These are phyloP conservation scores for Cephus cinctus DNA, from an alignment of 1,140 invertebrate genomes.

Conservation along the genomic window DNA sequence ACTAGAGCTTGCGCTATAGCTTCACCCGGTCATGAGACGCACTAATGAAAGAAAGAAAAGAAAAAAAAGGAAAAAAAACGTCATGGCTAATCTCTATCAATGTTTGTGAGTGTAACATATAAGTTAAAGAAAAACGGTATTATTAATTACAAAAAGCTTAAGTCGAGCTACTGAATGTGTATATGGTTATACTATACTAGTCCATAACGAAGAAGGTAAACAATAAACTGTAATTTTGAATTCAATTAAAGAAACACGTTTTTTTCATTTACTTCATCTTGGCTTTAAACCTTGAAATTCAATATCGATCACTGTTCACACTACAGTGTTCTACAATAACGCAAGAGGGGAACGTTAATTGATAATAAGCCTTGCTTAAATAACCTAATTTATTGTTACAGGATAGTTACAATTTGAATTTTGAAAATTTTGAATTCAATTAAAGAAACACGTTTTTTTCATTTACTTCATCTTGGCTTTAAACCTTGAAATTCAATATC, in stretches of 20 bases:
- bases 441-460: slow-evolving; percentile 24
- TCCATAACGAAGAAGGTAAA: slow-evolving; percentile 55
- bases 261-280: slow-evolving; percentile 9
- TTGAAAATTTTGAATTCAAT: slow-evolving; percentile 57
- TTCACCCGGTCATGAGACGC: slow-evolving; percentile 50
- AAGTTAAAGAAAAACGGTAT: slow-evolving; percentile 34
- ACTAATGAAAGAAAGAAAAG: slow-evolving; percentile 26
- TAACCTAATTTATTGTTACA: slow-evolving; percentile 7
- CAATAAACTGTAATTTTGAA: slow-evolving; percentile 58
- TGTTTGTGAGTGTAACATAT: slow-evolving; percentile 55
- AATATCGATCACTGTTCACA: too few relatives aligned
- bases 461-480: slow-evolving; percentile 8
- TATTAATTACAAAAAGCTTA: slow-evolving; percentile 38
- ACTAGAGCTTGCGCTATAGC: slow-evolving; percentile 52
- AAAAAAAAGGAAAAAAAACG: slow-evolving; percentile 33
- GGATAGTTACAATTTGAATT: slow-evolving; percentile 1
- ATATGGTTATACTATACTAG: slow-evolving; percentile 56
- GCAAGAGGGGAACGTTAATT: too few relatives aligned
- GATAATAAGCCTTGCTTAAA: slow-evolving; percentile 2
- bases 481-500: slow-evolving; percentile 8
- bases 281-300: slow-evolving; percentile 8
- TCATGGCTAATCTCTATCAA: slow-evolving; percentile 55
- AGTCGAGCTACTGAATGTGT: slow-evolving; percentile 56
- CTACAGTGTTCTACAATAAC: too few relatives aligned
- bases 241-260: slow-evolving; percentile 40